These are phyloP conservation scores for Camelus bactrianus DNA, from an alignment of 2,113 vertebrate species.

Conservation along the genomic window DNA sequence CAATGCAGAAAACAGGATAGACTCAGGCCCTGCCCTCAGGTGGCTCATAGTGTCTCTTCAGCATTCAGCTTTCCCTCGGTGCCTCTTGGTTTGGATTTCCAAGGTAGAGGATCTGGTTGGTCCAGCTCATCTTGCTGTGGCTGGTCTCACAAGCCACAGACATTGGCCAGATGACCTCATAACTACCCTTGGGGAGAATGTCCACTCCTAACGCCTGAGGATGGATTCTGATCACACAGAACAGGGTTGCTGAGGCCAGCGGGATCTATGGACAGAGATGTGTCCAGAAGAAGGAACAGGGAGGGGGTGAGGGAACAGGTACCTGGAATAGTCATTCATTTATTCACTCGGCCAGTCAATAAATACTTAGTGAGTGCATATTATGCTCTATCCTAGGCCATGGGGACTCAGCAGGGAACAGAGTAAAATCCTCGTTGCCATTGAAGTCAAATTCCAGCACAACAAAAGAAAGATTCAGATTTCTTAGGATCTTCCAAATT, in stretches of 20 bases:
- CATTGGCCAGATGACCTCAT: background rate
- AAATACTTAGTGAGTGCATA: background rate
- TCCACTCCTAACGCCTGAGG: background rate
- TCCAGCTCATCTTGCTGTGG: background rate
- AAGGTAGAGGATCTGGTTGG: background rate
- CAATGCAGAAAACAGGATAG: background rate
- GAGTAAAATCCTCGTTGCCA: background rate
- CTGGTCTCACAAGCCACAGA: background rate
- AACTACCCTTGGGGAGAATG: background rate
- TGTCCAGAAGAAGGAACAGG: background rate
- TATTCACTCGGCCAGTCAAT: background rate
- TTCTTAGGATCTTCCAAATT: background rate
- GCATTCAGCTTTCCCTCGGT: background rate
- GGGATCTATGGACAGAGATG: background rate
- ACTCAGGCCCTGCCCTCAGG: background rate
- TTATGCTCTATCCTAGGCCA: background rate
- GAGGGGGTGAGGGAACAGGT: background rate
- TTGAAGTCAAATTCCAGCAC: background rate
- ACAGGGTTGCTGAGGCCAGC: background rate
- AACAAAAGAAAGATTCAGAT: background rate
- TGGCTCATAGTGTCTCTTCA: background rate
- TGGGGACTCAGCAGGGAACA: background rate
- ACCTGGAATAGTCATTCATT: background rate
- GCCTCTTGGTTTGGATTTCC: background rate
- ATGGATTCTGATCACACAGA: background rate